Conservation (phyloP, 35 echinoderm and acorn worm genomes). For the Hemicentrotus pulcherrimus region DNA sequence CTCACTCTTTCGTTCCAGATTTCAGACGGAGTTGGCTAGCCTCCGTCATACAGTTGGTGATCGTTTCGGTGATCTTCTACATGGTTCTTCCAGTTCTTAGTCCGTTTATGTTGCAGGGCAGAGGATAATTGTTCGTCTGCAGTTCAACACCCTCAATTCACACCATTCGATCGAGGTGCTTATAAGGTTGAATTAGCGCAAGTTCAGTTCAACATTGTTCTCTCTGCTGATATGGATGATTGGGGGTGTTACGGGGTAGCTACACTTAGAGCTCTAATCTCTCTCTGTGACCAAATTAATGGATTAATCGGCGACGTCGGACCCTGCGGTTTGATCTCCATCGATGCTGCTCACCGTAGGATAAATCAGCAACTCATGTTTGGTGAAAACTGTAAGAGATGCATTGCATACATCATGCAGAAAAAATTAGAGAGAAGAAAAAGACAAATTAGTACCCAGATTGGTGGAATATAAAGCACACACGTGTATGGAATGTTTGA, state of each 20-base stretch:
- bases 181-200: not conserved
- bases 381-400: conserved; percentile 11
- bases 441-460: not conserved
- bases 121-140: not conserved
- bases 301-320: not conserved
- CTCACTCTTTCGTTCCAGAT: not conserved
- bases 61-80: not conserved
- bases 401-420: conserved; percentile 34
- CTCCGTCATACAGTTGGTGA: not conserved
- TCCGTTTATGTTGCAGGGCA: not conserved
- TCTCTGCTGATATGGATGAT: not conserved
- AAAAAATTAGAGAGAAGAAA: not conserved
- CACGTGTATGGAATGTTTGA: not conserved
- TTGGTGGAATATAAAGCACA: not conserved
- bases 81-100: not conserved
- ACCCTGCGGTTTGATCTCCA: not conserved
- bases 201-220: not conserved
- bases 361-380: not conserved
- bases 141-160: not conserved
- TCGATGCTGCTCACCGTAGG: not conserved
- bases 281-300: conserved; percentile 27
- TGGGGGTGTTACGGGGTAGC: not conserved
- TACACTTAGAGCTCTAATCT: not conserved
- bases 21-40: not conserved
- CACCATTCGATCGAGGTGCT: not conserved